Conservation (phyloP, 2,113 vertebrate species). For the Syrmaticus mikado region DNA sequence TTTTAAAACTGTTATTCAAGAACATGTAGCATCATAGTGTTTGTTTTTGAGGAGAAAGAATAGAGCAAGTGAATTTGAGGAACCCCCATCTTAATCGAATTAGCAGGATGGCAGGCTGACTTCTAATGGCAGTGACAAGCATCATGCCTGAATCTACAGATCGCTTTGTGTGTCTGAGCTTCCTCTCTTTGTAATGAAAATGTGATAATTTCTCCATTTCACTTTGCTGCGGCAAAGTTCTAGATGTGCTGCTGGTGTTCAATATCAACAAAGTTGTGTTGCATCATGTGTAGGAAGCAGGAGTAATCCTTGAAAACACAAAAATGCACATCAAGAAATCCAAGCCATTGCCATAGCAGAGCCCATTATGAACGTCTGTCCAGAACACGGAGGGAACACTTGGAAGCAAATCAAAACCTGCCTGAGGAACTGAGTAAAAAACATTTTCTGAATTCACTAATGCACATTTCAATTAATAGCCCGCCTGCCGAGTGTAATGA, state of each 20-base stretch:
- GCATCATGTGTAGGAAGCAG: background rate
- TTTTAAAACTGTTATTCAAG: background rate
- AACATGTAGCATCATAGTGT: background rate
- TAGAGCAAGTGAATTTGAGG: background rate
- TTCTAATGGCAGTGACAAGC: background rate
- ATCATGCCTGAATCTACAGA: background rate
- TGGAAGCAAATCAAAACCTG: constrained; percentile 61
- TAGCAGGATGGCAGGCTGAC: background rate
- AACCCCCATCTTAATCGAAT: background rate
- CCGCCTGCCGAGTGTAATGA: constrained; percentile 27
- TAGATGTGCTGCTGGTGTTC: background rate
- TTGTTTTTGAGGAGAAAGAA: background rate
- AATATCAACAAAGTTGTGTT: background rate
- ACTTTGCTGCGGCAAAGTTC: background rate
- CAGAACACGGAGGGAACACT: background rate
- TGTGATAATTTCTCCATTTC: background rate
- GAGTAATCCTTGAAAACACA: background rate
- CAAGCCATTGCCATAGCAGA: background rate
- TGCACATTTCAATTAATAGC: constrained; percentile 31
- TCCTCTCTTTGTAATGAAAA: background rate
- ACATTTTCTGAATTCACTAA: constrained; percentile 4
- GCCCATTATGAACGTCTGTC: background rate
- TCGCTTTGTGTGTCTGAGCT: background rate
- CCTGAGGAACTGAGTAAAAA: constrained; percentile 32
- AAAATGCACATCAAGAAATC: background rate